phyloP scores from a whole-genome alignment of 2,113 vertebrate species.

The Pollachius pollachius region DNA sequence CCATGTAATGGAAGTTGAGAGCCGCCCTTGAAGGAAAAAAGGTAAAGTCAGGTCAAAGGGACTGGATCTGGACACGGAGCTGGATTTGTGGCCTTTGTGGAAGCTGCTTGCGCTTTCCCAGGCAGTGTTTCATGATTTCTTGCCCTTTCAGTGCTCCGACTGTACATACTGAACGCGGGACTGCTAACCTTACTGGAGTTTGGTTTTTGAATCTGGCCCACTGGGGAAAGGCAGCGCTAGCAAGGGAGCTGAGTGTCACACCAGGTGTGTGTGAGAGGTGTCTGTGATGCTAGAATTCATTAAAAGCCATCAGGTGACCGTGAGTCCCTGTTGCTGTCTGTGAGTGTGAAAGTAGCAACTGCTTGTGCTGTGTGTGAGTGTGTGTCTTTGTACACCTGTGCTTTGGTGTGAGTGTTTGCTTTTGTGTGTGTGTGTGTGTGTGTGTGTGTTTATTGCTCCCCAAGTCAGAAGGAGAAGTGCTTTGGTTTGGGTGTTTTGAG shows the following conservation, averaged over 20 bases:
- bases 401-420: conserved; percentile 9
- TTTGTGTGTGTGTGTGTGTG: conserved; percentile 15
- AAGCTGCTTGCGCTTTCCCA: not conserved
- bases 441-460: conserved; percentile 11
- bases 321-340: conserved; percentile 13
- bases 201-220: not conserved
- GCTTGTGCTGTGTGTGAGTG: conserved; percentile 17
- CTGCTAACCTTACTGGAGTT: not conserved
- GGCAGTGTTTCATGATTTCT: not conserved
- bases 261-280: conserved; percentile 54
- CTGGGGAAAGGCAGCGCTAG: conserved; percentile 24
- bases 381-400: conserved; percentile 17
- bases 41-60: too few relatives aligned
- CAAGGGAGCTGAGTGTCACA: conserved; percentile 24
- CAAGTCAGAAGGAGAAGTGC: too few relatives aligned
- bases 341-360: conserved; percentile 15
- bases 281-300: conserved; percentile 32
- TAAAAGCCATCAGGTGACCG: conserved; percentile 27
- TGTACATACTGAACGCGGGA: not conserved
- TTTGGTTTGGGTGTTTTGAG: too few relatives aligned
- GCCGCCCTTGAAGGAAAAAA: too few relatives aligned
- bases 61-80: not conserved
- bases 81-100: not conserved
- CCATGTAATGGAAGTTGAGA: too few relatives aligned
- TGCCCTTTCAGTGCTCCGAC: not conserved